A percentile compares a stretch with the other conserved stretches of the same genome.
Evolutionary conservation across 2,888 invertebrate genomes (phyloP).

Genomic region (Archips xylosteana): DNA sequence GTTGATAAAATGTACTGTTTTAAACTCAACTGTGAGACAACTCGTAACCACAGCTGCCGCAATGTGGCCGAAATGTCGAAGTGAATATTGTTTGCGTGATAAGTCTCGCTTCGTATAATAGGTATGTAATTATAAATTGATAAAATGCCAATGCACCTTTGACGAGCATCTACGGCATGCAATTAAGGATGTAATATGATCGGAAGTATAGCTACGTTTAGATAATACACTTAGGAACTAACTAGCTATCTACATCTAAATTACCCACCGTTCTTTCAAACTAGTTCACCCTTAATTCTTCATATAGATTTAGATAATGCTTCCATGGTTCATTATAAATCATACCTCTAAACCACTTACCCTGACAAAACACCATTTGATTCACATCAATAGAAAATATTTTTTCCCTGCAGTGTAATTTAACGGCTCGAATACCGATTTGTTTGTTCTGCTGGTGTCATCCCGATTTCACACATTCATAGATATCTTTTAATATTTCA

Average conservation of each 20-base stretch:
- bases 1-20: no score
- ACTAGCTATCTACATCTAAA: neutral
- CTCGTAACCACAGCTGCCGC: no score
- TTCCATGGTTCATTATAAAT: neutral
- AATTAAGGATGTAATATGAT: no score
- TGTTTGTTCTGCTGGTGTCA: constrained; percentile 68
- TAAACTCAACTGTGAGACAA: no score
- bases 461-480: constrained; percentile 78
- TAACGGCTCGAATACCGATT: constrained; percentile 47
- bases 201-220: neutral
- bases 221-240: neutral
- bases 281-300: neutral
- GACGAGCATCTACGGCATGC: neutral
- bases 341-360: constrained; percentile 3
- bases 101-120: no score
- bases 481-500: constrained; percentile 72
- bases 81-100: no score
- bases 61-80: no score
- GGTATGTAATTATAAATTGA: no score
- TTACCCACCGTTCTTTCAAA: neutral
- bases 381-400: constrained; percentile 30
- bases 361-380: constrained; percentile 13
- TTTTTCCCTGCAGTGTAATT: constrained; percentile 25
- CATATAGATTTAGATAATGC: neutral
- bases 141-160: neutral